Base-by-base conservation (phyloP, 2,113 vertebrate genomes). In the Anarhynchus alexandrinus region DNA sequence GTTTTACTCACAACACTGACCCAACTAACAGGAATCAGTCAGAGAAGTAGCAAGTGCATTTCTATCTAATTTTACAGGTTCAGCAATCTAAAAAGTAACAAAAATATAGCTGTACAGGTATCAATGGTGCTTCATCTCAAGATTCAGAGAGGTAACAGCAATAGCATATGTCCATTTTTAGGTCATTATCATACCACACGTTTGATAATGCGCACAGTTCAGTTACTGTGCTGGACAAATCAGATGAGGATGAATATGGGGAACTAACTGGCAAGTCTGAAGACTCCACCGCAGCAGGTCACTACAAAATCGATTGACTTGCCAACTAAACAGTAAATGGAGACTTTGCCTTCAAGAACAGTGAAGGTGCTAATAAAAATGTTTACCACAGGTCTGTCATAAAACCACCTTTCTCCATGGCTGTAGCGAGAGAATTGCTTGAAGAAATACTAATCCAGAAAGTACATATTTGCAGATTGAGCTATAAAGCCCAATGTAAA, bases 271-370 rank as follows among this genome's bases (percentile, higher is more conserved):
- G 25, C 36, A 93, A 3, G 34, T 22, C 62, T 29, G 27, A 38
- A 45, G 16, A 69, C 23, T 25, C 23, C 71, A 47, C 13, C 8
- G 0, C 0, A 1, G 54, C 22, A 36, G 22, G 27, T 13, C 49
- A 49, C n/a, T 9, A 32, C 29, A 61, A 4, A 61, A 69, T 8
- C 0, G 0, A 58, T 1, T 6, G 9, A 22, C 12, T 12, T 64
- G 64, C n/a, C 78, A 79, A 17, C 36, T 12, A 15, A 76, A 38
- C 17, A 47, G 21, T 22, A 82, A 92, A 74, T 0, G 8, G 12
- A 67, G 40, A 52, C 9, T 55, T 21, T 64, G 67, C 43, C 43
- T 30, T 78, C 83, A 58, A 26, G n/a, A 88, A 55, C 17, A 58
- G 55, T 0, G 9, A 80, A 65, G 34, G 55, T 38, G 17, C 25